phyloP scores from a whole-genome alignment of 2,888 invertebrate genomes.

The Kuschelorhynchus macadamiae region DNA sequence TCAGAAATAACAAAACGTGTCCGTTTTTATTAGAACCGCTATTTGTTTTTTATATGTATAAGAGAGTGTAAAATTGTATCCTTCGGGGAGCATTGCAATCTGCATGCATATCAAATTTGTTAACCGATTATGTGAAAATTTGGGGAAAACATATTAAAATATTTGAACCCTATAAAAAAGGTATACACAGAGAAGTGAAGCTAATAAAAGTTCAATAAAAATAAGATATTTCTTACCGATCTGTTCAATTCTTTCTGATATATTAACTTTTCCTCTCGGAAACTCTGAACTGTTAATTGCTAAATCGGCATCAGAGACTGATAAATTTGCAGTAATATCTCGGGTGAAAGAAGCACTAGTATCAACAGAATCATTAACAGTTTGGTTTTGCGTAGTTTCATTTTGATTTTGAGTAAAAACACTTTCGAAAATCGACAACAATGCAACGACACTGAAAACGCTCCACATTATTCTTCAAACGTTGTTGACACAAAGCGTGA shows the following conservation, averaged over 20 bases:
- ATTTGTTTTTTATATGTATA: no score
- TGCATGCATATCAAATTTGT: no score
- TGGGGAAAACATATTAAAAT: no score
- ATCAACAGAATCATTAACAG: slow-evolving; percentile 38
- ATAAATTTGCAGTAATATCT: slow-evolving; percentile 45
- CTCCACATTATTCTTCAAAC: slow-evolving; percentile 27
- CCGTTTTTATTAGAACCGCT: no score
- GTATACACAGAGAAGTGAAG: no score
- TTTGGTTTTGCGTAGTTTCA: slow-evolving; percentile 44
- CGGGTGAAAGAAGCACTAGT: slow-evolving; percentile 37
- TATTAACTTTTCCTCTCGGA: slow-evolving; percentile 13
- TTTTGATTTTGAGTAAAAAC: slow-evolving; percentile 23
- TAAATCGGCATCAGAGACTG: slow-evolving; percentile 35
- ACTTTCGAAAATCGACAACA: slow-evolving; percentile 19
- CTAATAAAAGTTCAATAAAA: no score
- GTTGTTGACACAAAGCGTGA: slow-evolving; percentile 13
- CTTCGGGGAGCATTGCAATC: no score
- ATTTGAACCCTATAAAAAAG: no score
- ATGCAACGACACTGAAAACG: slow-evolving; percentile 5
- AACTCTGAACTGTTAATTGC: not conserved
- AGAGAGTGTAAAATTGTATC: no score
- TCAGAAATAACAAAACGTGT: no score
- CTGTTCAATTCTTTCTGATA: slow-evolving; percentile 20
- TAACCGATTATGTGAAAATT: no score
- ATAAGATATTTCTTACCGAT: slow-evolving; percentile 10